These are phyloP conservation scores for Drosophila fuyamai DNA, from an alignment of 1,140 invertebrate genomes.

Conservation along the genomic window DNA sequence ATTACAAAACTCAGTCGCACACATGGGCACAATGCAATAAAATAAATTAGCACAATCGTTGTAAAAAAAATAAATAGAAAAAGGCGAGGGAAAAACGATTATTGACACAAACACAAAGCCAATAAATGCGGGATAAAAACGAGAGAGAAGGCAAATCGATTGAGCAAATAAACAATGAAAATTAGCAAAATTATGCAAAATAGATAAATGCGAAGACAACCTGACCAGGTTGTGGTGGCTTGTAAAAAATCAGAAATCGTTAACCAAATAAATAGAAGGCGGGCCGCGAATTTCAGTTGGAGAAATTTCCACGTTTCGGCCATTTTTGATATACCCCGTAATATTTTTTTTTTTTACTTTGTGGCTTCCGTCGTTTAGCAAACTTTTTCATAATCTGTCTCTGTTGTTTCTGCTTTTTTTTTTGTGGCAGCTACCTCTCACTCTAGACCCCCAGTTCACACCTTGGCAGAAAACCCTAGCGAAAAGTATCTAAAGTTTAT, in stretches of 20 bases:
- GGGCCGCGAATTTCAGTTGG: background rate
- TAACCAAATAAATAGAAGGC: constrained; percentile 67
- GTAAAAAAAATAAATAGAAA: constrained; percentile 42
- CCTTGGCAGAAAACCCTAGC: constrained; percentile 69
- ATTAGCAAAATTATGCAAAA: constrained; percentile 82
- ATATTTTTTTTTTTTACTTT: constrained; percentile 4
- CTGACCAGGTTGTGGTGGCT: constrained; percentile 55
- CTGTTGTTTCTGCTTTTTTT: constrained; percentile 32
- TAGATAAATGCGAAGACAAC: constrained; percentile 35
- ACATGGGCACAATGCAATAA: constrained; percentile 61
- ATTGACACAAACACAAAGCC: constrained; percentile 78
- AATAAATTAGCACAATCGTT: constrained; percentile 79
- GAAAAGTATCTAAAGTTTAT: constrained; percentile 79
- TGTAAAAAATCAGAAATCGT: constrained; percentile 77
- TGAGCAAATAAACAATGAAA: constrained; percentile 74
- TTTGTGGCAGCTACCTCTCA: constrained; percentile 27
- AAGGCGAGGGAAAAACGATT: constrained; percentile 58
- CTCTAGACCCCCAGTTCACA: constrained; percentile 62
- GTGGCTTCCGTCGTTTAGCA: constrained; percentile 49
- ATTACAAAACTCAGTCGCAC: constrained; percentile 44
- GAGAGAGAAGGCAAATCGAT: constrained; percentile 51
- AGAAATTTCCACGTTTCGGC: constrained; percentile 44
- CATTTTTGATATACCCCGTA: constrained; percentile 56
- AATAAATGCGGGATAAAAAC: constrained; percentile 50
- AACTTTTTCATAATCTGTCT: constrained; percentile 77